A percentile compares a stretch with the other conserved stretches of the same genome.
Conservation (phyloP, 2,888 invertebrate species). For the Endotricha flammealis region DNA sequence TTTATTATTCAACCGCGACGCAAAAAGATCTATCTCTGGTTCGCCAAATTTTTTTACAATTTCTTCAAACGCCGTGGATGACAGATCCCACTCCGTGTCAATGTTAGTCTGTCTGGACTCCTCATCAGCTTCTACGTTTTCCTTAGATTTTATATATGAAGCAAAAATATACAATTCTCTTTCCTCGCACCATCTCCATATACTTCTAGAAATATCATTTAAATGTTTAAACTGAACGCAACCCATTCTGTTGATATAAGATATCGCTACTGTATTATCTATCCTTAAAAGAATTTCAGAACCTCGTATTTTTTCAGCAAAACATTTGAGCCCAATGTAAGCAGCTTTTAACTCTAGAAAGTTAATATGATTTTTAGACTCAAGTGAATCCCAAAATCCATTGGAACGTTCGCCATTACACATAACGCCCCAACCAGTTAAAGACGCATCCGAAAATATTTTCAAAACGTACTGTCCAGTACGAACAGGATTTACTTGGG, state of each 20-base stretch:
- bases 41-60: background rate
- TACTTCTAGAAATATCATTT: background rate
- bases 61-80: background rate
- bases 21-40: conserved; percentile 7
- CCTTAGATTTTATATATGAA: conserved; percentile 3
- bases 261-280: background rate
- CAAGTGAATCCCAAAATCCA: conserved; percentile 10
- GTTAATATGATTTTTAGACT: conserved; percentile 9
- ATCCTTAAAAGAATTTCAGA: background rate
- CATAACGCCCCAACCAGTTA: conserved; percentile 11
- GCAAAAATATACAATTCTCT: conserved; percentile 2
- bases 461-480: background rate
- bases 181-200: conserved; percentile 3
- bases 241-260: background rate
- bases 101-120: conserved; percentile 1
- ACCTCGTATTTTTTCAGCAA: background rate
- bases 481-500: background rate
- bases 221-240: background rate
- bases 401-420: conserved; percentile 1
- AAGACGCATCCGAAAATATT: conserved; percentile 11
- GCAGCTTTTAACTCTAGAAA: conserved; percentile 10
- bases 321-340: conserved; percentile 9
- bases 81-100: conserved; percentile 7
- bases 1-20: conserved; percentile 6
- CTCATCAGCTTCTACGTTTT: conserved; percentile 7